Evolutionary conservation across 2,113 vertebrate species (phyloP).

Genomic region (Pampusana beccarii): DNA sequence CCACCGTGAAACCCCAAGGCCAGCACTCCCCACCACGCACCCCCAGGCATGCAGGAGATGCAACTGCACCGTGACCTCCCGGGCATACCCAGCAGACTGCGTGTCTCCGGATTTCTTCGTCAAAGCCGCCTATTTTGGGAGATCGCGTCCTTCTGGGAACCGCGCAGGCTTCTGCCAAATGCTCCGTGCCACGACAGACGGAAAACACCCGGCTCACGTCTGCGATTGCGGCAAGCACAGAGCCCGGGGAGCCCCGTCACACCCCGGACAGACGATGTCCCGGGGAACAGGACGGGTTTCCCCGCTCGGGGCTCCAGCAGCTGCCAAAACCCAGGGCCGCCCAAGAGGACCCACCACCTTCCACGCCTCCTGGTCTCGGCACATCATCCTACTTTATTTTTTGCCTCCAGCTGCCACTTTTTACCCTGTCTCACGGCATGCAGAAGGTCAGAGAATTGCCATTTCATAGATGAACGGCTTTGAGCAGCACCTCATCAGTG

Average conservation of each 20-base stretch:
- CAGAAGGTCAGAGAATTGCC: not conserved
- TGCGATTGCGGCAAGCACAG: fast-evolving
- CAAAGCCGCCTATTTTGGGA: constrained; percentile 29
- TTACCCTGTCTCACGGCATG: not conserved
- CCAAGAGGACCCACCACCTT: fast-evolving
- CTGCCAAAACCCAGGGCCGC: not conserved
- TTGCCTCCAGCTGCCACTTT: not conserved
- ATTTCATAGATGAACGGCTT: not conserved
- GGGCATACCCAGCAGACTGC: not conserved
- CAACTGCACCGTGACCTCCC: not conserved
- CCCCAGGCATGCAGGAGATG: not conserved
- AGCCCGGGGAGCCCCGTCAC: not conserved
- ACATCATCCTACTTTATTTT: not conserved
- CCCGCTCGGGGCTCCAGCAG: not conserved
- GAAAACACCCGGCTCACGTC: not conserved
- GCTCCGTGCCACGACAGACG: fast-evolving
- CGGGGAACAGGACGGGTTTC: fast-evolving
- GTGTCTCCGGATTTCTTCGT: not conserved
- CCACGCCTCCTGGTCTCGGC: fast-evolving
- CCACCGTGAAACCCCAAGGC: not conserved
- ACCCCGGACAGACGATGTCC: fast-evolving
- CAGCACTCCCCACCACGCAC: not conserved
- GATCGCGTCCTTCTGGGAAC: constrained; percentile 15
- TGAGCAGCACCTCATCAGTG: not conserved
- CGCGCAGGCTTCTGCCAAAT: not conserved